phyloP scores from a whole-genome alignment of 2,888 invertebrate species.

The Drosophila histrio region DNA sequence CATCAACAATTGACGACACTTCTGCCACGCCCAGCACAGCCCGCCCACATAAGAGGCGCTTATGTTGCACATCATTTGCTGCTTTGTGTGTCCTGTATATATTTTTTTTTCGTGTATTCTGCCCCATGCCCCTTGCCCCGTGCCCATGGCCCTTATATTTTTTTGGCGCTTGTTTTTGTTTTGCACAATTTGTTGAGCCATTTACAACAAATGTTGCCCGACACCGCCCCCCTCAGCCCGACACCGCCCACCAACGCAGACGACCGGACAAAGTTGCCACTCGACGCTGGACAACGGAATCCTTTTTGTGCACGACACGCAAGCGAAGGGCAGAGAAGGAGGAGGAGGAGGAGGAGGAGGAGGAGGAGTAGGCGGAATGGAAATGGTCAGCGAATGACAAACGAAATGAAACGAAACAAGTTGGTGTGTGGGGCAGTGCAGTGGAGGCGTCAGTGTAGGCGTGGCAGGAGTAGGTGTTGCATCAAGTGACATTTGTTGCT shows the following conservation, averaged over 20 bases:
- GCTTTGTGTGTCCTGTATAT: slow-evolving; percentile 23
- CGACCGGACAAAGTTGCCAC: slow-evolving; percentile 32
- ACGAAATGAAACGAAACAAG: slow-evolving; percentile 38
- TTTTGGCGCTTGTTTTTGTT: slow-evolving; percentile 47
- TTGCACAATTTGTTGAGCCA: slow-evolving; percentile 65
- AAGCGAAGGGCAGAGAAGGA: background rate
- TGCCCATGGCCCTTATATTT: slow-evolving; percentile 12
- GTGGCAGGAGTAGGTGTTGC: slow-evolving; percentile 29
- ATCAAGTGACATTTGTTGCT: slow-evolving; percentile 63
- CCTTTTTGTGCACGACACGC: slow-evolving; percentile 60
- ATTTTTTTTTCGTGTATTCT: background rate
- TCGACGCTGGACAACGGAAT: slow-evolving; percentile 59
- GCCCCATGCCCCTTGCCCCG: background rate
- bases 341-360: background rate
- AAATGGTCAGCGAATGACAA: slow-evolving; percentile 56
- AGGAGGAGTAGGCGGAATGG: slow-evolving; percentile 11
- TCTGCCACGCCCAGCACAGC: slow-evolving; percentile 26
- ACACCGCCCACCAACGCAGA: background rate
- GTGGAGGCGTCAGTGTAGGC: background rate
- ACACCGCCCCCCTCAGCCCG: slow-evolving; percentile 12
- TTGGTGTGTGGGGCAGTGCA: background rate
- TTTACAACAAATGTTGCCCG: slow-evolving; percentile 65
- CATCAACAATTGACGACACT: slow-evolving; percentile 45
- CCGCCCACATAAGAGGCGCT: slow-evolving; percentile 53
- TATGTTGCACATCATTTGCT: slow-evolving; percentile 62